Base-by-base conservation (phyloP, 2,888 invertebrate species). In the Mimas tiliae region DNA sequence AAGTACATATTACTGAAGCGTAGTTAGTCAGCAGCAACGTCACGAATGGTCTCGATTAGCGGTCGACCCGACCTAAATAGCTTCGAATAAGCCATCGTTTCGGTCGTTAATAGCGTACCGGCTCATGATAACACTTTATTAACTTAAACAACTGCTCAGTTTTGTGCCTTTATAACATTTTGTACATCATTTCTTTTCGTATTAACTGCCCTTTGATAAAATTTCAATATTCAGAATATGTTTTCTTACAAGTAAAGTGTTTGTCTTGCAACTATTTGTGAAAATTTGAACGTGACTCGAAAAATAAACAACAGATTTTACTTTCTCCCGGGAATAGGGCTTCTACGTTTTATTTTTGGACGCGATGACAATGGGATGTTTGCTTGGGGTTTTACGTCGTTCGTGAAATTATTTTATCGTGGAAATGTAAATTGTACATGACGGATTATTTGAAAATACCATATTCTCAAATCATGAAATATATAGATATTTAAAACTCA, bases 1-100 rank as follows among this genome's bases (percentile, higher is more conserved):
- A 38, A 58, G 42, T 58, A 58, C 42, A 12, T 42, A 58, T 19
- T 42, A 58, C 42, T 42, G 42, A 58, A 58, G 58, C 38, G 58
- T 58, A 58, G 16, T 58, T 58, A 58, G 58, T 80, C 73, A 72
- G 72, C 80, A 80, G 77, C 75, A 81, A 76, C 81, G 83, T 78
- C 83, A 81, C 82, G 84, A 85, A 82, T 80, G 79, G 78, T 82
- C 83, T 74, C 85, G 82, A 86, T 86, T 87, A 87, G 81, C 84
- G 80, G 84, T 85, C 88, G 87, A 88, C 87, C 86, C 87, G 88
- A 87, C 87, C 87, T 84, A 85, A 87, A 87, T 87, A 85, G 84
- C 81, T 76, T 73, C 79, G 77, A 85, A 83, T 82, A 85, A 84
- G 82, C 86, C 83, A 86, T 84, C 82, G 83, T 74, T 77, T 76